These are phyloP conservation scores for Mastigias papua DNA, from an alignment of 30 jellyfish, hydroid and myxozoan species.

Conservation along the genomic window DNA sequence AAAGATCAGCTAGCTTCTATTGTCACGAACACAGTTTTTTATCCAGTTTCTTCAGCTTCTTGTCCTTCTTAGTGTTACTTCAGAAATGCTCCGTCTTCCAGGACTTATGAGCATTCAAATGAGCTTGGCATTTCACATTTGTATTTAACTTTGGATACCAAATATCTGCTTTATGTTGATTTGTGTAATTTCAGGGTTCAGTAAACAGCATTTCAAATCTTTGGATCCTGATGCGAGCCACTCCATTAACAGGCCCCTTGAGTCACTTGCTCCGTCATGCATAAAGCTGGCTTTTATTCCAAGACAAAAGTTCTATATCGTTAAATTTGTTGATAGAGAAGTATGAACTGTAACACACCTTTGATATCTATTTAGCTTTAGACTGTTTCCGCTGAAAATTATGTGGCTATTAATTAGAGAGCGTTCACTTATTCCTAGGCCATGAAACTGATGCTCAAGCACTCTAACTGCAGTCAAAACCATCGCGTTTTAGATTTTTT, in stretches of 20 bases:
- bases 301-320: conserved; percentile 89
- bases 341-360: conserved; percentile 5
- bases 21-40: no score
- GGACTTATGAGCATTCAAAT: no score
- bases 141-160: not conserved
- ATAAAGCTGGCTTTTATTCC: conserved; percentile 83
- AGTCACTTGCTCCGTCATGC: conserved; percentile 85
- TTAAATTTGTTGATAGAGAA: conserved; percentile 69
- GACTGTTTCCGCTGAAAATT: not conserved
- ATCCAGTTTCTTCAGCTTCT: no score
- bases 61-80: no score
- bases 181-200: conserved; percentile 1
- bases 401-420: not conserved
- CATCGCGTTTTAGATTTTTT: no score
- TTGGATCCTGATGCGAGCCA: conserved; percentile 47
- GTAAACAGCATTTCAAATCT: conserved; percentile 83
- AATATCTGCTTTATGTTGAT: not conserved
- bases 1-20: no score
- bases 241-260: conserved; percentile 56
- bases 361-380: not conserved
- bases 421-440: no score
- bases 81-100: no score
- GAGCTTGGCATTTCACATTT: not conserved
- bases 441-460: no score
- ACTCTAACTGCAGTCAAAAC: no score